Percentiles rank a stretch among this genome's conserved stretches.
Evolutionary conservation across 2,113 vertebrate species (phyloP).

Genomic region (Melanocharis versteri): DNA sequence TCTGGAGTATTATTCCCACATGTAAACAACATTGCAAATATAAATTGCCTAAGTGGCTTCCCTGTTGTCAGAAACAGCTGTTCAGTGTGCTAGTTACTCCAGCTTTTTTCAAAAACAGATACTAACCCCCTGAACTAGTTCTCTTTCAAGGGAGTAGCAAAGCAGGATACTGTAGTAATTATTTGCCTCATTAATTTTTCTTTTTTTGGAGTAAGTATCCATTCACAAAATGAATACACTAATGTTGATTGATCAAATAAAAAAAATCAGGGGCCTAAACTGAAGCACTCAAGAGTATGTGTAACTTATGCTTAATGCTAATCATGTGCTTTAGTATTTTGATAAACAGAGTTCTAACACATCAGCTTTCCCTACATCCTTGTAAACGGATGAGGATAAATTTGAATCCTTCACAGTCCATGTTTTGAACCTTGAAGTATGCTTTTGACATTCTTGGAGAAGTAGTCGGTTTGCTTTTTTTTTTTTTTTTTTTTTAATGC

Average conservation of each 20-base stretch:
- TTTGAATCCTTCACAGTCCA: neutral
- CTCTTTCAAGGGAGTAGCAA: neutral
- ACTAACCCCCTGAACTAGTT: neutral
- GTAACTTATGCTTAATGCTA: neutral
- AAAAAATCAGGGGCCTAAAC: neutral
- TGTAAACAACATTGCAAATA: slow-evolving; percentile 31
- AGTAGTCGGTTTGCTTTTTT: neutral
- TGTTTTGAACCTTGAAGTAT: neutral
- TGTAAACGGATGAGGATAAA: neutral
- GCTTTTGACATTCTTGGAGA: neutral
- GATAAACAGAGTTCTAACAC: neutral
- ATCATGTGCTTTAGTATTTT: neutral
- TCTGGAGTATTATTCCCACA: neutral
- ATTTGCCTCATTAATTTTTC: neutral
- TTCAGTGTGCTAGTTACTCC: neutral
- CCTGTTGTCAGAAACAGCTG: neutral
- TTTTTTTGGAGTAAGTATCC: neutral
- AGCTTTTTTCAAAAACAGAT: neutral
- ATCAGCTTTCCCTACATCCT: neutral
- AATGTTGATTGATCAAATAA: neutral
- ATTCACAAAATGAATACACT: neutral
- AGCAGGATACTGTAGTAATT: neutral
- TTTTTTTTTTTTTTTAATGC: neutral
- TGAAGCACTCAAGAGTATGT: neutral
- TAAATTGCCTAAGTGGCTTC: neutral